Evolutionary conservation across 2,888 invertebrate species (phyloP).

Genomic region (Trissolcus japonicus): DNA sequence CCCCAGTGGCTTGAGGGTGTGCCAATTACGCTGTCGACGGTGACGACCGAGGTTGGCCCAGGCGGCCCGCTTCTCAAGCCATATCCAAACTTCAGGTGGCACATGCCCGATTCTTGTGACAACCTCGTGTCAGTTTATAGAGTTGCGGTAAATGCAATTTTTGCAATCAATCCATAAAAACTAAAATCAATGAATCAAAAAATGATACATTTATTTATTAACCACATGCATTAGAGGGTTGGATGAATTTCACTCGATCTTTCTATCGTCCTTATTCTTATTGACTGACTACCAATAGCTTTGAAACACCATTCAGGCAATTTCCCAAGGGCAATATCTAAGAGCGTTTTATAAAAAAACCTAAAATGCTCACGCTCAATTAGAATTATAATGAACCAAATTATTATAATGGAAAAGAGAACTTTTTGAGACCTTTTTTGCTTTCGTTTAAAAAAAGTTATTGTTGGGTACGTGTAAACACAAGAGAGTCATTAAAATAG

Average conservation of each 20-base stretch:
- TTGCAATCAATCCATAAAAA: too few species aligned
- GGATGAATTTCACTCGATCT: too few species aligned
- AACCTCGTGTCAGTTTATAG: slow-evolving; percentile 73
- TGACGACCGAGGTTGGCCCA: slow-evolving; percentile 65
- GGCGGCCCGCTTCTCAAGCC: slow-evolving; percentile 72
- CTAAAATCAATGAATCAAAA: too few species aligned
- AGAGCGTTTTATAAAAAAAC: too few species aligned
- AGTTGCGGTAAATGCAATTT: slow-evolving; percentile 70
- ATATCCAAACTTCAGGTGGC: slow-evolving; percentile 74
- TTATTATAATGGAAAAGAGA: background rate
- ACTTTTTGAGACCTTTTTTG: background rate
- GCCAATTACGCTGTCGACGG: slow-evolving; percentile 71
- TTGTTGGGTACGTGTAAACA: background rate
- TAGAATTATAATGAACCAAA: too few species aligned
- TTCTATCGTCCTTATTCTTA: too few species aligned
- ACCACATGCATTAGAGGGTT: too few species aligned
- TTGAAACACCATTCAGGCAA: too few species aligned
- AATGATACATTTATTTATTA: too few species aligned
- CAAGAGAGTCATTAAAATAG: slow-evolving; percentile 25
- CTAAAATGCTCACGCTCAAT: too few species aligned
- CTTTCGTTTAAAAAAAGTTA: background rate
- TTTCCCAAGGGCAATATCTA: too few species aligned
- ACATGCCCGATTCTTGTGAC: slow-evolving; percentile 66
- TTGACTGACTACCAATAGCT: too few species aligned
- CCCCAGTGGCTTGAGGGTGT: slow-evolving; percentile 73